Evolutionary conservation across 2,888 invertebrate species (phyloP), one percentile per base, ranked within the genome.

Genomic region (Chouioia cunea): DNA sequence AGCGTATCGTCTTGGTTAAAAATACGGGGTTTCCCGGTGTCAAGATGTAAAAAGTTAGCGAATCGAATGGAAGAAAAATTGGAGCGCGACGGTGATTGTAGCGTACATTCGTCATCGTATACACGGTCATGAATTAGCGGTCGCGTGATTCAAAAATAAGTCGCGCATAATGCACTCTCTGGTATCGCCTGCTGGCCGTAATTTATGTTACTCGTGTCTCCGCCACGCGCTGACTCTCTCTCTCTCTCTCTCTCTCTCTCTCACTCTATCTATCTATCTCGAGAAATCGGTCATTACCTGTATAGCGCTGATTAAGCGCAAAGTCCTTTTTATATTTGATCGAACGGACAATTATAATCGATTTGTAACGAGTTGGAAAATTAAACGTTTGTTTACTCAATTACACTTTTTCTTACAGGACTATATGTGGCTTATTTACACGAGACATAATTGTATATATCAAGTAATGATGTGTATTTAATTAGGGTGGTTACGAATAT

Each of bases 211-310:
- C 82, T 79, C 23, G 59, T 59, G 47, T 20, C 23, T 16, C 44
- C 27, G 46, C 46, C 18, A 36, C 36, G 36, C 65, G 46, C 50
- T 18, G 20, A 15, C 14, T 46, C 23, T 44, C 12, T 58, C 10
- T 44, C n/a, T 12, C n/a, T 47, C 12, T 75, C 65, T 75, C 81
- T 81, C 80, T 80, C 82, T 81, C 83, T 82, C 43, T 79, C 80
- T 76, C 78, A 77, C 77, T n/a, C 77, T 76, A 78, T 79, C 80
- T 79, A 79, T 79, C 56, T 20, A 43, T 56, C 12, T 78, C 83
- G 81, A 81, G 82, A 81, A 82, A 83, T 83, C 83, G 82, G 80
- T 82, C 80, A 82, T 80, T 80, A 80, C 80, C 60, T 54, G 67
- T 54, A 47, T 46, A 53, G 48, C 48, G 56, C 22, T 54, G 12